Percentiles rank a stretch among this genome's conserved stretches.
These are phyloP conservation scores for Parotia lawesii DNA, from an alignment of 2,113 vertebrate species.

Conservation along the genomic window DNA sequence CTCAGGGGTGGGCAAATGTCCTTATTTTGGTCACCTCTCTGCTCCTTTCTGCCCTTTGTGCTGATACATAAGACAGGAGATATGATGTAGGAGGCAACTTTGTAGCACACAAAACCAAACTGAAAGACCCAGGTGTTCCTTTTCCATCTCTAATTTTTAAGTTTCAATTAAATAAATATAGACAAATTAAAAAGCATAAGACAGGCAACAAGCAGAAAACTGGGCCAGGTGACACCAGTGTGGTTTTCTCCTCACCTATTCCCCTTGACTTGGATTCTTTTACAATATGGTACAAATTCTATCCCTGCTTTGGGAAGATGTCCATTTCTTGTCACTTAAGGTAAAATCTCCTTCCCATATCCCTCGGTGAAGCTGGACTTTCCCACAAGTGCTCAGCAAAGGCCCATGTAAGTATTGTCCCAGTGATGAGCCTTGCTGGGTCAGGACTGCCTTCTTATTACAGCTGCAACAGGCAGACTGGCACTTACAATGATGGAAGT, in stretches of 20 bases:
- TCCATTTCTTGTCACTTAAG: background rate
- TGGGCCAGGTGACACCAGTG: background rate
- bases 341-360: background rate
- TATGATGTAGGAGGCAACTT: fast-evolving
- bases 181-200: background rate
- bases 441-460: background rate
- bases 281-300: background rate
- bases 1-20: background rate
- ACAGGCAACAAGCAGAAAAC: background rate
- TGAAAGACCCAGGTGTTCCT: background rate
- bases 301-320: background rate
- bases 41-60: background rate
- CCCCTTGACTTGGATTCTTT: background rate
- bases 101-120: fast-evolving
- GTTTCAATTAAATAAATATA: background rate
- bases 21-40: background rate
- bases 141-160: background rate
- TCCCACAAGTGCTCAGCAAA: background rate
- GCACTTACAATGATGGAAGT: background rate
- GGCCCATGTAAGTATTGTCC: background rate
- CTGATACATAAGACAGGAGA: fast-evolving
- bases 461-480: background rate
- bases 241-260: background rate
- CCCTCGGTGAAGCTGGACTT: background rate
- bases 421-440: background rate